These are phyloP conservation scores for Etheostoma spectabile DNA, from an alignment of 2,113 vertebrate genomes.

Conservation along the genomic window DNA sequence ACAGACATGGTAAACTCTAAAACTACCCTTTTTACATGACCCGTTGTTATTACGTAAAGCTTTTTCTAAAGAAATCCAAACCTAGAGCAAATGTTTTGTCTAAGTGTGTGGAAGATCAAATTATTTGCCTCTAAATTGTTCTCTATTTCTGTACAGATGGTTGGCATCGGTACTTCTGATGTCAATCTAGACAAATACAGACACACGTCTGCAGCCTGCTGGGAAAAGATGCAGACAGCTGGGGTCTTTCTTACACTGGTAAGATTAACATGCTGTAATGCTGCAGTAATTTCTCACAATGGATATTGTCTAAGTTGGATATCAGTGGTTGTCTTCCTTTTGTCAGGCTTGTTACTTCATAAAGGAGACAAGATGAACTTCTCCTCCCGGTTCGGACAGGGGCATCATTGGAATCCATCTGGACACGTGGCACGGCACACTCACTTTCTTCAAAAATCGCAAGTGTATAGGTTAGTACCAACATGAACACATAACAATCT, in stretches of 20 bases:
- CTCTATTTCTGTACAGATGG: slow-evolving; percentile 87
- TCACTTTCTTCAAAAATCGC: slow-evolving; percentile 97
- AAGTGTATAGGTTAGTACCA: slow-evolving; percentile 93
- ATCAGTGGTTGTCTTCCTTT: not conserved
- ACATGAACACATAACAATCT: not conserved
- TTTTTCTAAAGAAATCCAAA: not conserved
- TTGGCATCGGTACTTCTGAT: slow-evolving; percentile 93
- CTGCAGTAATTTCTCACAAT: not conserved
- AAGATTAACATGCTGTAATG: not conserved
- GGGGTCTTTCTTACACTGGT: slow-evolving; percentile 99
- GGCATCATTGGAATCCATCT: slow-evolving; percentile 96
- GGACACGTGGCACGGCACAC: slow-evolving; percentile 95
- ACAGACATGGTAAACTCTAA: slow-evolving; percentile 92
- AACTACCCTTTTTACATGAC: not conserved
- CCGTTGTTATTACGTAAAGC: not conserved
- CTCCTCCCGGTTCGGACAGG: slow-evolving; percentile 95
- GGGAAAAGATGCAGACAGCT: slow-evolving; percentile 96
- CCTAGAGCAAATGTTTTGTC: not conserved
- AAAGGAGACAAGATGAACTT: slow-evolving; percentile 95
- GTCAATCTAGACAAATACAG: slow-evolving; percentile 96
- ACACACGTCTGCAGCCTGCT: slow-evolving; percentile 95
- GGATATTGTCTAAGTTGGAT: not conserved
- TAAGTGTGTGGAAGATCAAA: not conserved
- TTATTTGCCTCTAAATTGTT: not conserved
- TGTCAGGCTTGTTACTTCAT: slow-evolving; percentile 93